Base-by-base conservation (phyloP, 1,140 invertebrate genomes). In the Aphelinus atriplicis region DNA sequence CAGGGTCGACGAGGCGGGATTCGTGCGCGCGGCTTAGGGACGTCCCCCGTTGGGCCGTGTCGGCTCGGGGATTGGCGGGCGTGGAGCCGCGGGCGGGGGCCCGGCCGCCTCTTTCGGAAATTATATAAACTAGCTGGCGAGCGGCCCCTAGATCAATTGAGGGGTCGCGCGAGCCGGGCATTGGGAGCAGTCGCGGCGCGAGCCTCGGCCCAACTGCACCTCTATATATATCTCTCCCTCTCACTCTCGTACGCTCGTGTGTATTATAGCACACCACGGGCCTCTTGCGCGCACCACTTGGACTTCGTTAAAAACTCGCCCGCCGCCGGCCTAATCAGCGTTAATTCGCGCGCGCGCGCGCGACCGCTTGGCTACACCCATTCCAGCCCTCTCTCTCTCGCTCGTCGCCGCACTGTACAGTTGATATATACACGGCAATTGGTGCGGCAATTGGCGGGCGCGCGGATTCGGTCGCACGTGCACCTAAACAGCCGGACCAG, bases 71-170 rank as follows among this genome's bases (percentile, higher is more conserved):
- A 64, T 63, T 65, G 70, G 70, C 9, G 51, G 26, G 3, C 1
- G 61, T 5, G 3, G 10, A 26, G 26, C 26, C 61, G 5, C 61
- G 56, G 56, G 55, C 51, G 43, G 3, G 2, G 26, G 26, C 26
- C 26, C n/a, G 61, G 51, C 10, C 7, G 61, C 61, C 43, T 63
- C 58, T 48, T 53, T 53, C 47, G 63, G 42, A 51, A 63, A 62
- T 71, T 56, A 71, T 71, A 71, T 71, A 71, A 66, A 73, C 63
- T 26, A 26, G 56, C 56, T 26, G 7, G 56, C 57, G 56, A 47
- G 63, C 47, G 50, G 1, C 7, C 42, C 45, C 46, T n/a, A 9
- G 63, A 47, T 9, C 45, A 26, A 55, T 47, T 56, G 47, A 50
- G 57, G 63, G 55, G 53, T 43, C 47, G n/a, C 55, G 48, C 10